Percentiles rank a stretch among this genome's conserved stretches.
Conservation (phyloP, 37 sponge, comb jelly and placozoan genomes). For the Sycon ciliatum region DNA sequence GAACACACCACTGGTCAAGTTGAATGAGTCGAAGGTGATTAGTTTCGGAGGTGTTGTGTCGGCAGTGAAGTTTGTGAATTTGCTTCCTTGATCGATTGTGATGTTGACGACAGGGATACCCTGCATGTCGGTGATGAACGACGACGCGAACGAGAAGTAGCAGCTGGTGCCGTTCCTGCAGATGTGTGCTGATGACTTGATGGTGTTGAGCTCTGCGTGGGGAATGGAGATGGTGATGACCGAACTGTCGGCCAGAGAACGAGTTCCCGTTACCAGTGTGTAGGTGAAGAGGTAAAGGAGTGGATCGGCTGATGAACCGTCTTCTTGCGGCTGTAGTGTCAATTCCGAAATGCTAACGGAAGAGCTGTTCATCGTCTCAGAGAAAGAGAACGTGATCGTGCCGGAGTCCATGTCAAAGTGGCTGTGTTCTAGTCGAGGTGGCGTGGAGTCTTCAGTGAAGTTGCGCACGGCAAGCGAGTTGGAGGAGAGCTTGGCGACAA, state of each 20-base stretch:
- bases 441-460: conserved; percentile 53
- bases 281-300: no score
- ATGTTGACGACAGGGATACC: conserved; percentile 38
- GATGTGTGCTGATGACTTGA: no score
- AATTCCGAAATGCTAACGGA: no score
- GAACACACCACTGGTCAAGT: conserved; percentile 13
- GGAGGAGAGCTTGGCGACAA: conserved; percentile 31
- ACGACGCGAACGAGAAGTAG: conserved; percentile 40
- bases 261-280: no score
- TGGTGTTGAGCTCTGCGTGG: no score
- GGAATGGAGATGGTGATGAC: no score
- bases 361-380: no score
- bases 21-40: conserved; percentile 27
- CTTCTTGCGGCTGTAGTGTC: no score
- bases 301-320: no score
- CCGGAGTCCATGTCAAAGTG: conserved; percentile 51
- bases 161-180: conserved; percentile 41
- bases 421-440: conserved; percentile 46
- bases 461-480: conserved; percentile 31
- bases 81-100: conserved; percentile 27
- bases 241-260: no score
- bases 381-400: conserved; percentile 47
- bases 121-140: conserved; percentile 51
- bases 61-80: conserved; percentile 35
- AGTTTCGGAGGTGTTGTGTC: conserved; percentile 60